Evolutionary conservation across 2,888 invertebrate species (phyloP).

Genomic region (Leptinotarsa juncta): DNA sequence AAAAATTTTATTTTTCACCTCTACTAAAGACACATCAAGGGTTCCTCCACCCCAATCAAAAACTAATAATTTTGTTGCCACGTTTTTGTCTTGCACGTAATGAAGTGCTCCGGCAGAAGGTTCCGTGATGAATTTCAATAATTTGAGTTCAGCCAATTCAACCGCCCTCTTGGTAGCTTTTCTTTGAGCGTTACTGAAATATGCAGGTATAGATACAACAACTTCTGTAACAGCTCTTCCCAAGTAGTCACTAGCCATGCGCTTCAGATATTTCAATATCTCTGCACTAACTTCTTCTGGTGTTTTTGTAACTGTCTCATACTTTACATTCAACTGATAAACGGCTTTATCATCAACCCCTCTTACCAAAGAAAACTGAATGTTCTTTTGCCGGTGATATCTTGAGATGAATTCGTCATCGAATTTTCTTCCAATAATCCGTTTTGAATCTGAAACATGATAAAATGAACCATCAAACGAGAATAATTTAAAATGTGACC

Average conservation of each 20-base stretch:
- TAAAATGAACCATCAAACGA: too few relatives aligned
- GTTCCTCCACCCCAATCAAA: constrained; percentile 47
- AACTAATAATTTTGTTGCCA: background rate
- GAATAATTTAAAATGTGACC: too few relatives aligned
- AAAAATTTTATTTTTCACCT: constrained; percentile 38
- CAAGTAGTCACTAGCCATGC: constrained; percentile 33
- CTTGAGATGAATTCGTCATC: background rate
- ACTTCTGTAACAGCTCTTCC: constrained; percentile 41
- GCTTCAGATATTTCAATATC: constrained; percentile 40
- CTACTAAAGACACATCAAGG: constrained; percentile 50
- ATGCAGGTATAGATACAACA: constrained; percentile 44
- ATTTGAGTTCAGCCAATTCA: constrained; percentile 41
- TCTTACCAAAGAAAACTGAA: background rate
- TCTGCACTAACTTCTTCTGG: constrained; percentile 45
- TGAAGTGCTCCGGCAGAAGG: background rate
- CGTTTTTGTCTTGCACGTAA: background rate
- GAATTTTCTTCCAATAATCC: background rate
- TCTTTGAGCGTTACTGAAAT: constrained; percentile 44
- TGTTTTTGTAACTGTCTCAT: constrained; percentile 15
- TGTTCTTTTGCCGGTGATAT: background rate
- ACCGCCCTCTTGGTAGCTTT: constrained; percentile 43
- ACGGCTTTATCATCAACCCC: constrained; percentile 13
- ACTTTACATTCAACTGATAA: background rate
- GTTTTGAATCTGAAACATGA: background rate
- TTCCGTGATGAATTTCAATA: constrained; percentile 31